Conservation (phyloP, 2,113 vertebrate species). For the Notothenia rossii region DNA sequence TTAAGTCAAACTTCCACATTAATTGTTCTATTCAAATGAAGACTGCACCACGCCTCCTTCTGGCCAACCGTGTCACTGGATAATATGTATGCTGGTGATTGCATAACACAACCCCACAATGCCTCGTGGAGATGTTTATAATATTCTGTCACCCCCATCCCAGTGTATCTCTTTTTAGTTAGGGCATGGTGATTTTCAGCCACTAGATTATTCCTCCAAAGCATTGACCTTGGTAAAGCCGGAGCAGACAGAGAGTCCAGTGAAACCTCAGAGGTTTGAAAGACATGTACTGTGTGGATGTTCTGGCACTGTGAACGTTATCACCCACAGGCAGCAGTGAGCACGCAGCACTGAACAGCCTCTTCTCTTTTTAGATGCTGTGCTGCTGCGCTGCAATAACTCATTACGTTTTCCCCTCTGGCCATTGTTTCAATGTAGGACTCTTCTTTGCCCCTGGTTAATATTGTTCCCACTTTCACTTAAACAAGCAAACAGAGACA, state of each 20-base stretch:
- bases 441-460: constrained; percentile 24
- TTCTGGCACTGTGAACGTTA: constrained; percentile 44
- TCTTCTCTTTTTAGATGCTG: constrained; percentile 40
- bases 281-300: not conserved
- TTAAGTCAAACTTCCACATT: constrained; percentile 54
- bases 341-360: constrained; percentile 28
- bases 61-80: constrained; percentile 61
- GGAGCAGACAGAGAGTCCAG: not conserved
- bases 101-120: constrained; percentile 54
- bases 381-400: constrained; percentile 43
- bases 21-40: constrained; percentile 63
- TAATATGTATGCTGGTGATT: constrained; percentile 48
- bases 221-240: constrained; percentile 3
- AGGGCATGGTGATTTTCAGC: not conserved
- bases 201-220: not conserved
- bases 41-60: constrained; percentile 68
- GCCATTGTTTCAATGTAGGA: constrained; percentile 41
- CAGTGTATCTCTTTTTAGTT: not conserved
- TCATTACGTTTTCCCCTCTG: constrained; percentile 45
- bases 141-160: constrained; percentile 15
- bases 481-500: constrained; percentile 37
- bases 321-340: constrained; percentile 56
- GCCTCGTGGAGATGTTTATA: constrained; percentile 51
- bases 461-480: constrained; percentile 17
- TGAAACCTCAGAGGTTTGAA: not conserved